Conservation (phyloP, 2,113 vertebrate species). For the Martes martes region DNA sequence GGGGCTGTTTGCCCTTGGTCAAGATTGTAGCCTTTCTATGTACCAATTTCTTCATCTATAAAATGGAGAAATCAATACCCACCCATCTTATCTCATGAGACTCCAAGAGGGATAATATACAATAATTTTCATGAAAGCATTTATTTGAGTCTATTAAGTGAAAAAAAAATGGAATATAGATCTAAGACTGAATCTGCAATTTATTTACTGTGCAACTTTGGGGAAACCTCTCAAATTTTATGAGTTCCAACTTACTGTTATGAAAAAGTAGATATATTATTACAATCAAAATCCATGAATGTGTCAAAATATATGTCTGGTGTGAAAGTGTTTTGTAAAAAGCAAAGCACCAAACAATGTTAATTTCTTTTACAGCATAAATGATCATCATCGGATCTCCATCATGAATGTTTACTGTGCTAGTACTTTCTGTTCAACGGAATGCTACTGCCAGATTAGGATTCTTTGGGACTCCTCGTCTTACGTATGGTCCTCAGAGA, state of each 20-base stretch:
- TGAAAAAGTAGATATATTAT: neutral
- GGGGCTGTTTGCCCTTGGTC: neutral
- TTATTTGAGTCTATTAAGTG: neutral
- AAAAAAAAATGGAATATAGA: neutral
- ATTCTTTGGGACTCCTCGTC: too few relatives aligned
- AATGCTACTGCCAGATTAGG: neutral
- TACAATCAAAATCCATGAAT: neutral
- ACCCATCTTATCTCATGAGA: neutral
- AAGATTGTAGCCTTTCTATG: neutral
- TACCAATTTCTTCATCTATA: neutral
- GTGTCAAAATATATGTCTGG: neutral
- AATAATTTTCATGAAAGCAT: neutral
- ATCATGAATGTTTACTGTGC: neutral
- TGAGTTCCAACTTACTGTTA: neutral
- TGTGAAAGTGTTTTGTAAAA: neutral
- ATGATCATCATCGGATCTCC: neutral
- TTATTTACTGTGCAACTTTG: neutral
- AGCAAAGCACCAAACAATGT: neutral
- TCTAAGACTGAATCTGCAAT: neutral
- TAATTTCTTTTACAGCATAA: neutral
- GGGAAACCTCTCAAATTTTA: neutral
- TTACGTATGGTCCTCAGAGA: neutral
- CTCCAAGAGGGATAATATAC: neutral
- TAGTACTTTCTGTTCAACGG: neutral
- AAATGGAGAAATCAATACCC: neutral